These are phyloP conservation scores for Eupithecia insigniata DNA, from an alignment of 2,888 invertebrate genomes.

Conservation along the genomic window DNA sequence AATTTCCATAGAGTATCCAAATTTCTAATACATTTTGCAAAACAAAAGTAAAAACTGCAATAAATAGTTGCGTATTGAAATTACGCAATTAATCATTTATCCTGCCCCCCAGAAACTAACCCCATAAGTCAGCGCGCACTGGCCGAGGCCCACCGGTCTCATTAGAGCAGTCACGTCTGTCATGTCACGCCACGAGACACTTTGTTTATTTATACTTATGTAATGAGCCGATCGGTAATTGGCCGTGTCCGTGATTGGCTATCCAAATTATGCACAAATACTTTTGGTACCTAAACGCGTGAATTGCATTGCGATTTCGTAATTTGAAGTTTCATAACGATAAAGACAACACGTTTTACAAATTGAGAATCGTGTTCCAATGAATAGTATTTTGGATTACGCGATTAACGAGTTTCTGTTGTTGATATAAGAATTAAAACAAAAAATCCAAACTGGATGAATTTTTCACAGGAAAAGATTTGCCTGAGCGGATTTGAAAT, in stretches of 20 bases:
- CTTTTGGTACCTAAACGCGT: conserved; percentile 16
- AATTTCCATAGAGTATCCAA: too few relatives aligned
- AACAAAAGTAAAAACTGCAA: not conserved
- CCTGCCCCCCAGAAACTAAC: not conserved
- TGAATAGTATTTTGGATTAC: not conserved
- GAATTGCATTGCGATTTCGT: conserved; percentile 24
- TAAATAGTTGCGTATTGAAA: not conserved
- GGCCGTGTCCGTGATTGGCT: conserved; percentile 22
- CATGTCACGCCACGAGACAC: conserved; percentile 19
- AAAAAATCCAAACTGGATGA: not conserved
- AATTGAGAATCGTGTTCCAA: not conserved
- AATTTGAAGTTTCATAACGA: conserved; percentile 10
- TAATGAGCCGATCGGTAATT: conserved; percentile 28
- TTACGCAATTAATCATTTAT: not conserved
- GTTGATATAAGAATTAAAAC: not conserved
- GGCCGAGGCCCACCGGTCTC: conserved; percentile 6
- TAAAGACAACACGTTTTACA: conserved; percentile 11
- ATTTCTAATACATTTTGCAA: not conserved
- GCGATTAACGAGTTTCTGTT: not conserved
- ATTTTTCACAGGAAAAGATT: not conserved
- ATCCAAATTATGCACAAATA: conserved; percentile 25
- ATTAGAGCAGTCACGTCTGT: conserved; percentile 30
- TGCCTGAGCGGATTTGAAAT: not conserved
- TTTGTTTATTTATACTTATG: conserved; percentile 27
- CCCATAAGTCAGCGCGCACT: conserved; percentile 1